Evolutionary conservation across 1,140 invertebrate species (phyloP).

Genomic region (Nebria ingens): DNA sequence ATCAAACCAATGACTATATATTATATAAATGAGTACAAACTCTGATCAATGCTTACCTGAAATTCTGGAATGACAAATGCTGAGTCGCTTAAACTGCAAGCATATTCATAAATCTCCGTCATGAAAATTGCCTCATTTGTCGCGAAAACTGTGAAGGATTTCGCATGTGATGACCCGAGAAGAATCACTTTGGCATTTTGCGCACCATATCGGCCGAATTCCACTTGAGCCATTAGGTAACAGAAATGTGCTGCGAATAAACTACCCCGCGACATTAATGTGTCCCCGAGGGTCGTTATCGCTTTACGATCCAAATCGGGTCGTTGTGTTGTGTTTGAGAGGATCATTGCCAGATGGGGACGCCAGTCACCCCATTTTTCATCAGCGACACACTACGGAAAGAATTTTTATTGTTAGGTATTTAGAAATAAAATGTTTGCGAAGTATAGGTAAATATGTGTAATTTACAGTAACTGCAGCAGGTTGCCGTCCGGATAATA

Average conservation of each 20-base stretch:
- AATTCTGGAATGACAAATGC: slow-evolving; percentile 60
- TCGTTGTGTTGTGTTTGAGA: slow-evolving; percentile 73
- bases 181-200: slow-evolving; percentile 59
- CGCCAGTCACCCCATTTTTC: slow-evolving; percentile 92
- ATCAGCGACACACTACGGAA: slow-evolving; percentile 61
- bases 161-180: slow-evolving; percentile 59
- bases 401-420: slow-evolving; percentile 14
- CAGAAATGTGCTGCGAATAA: slow-evolving; percentile 88
- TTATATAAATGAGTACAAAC: slow-evolving; percentile 1
- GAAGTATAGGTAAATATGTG: not conserved
- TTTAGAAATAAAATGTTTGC: not conserved
- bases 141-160: slow-evolving; percentile 57
- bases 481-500: slow-evolving; percentile 77
- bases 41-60: slow-evolving; percentile 53
- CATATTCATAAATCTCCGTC: slow-evolving; percentile 93
- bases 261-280: slow-evolving; percentile 54
- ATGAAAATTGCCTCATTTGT: slow-evolving; percentile 80
- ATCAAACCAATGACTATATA: no score
- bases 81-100: slow-evolving; percentile 67
- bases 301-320: slow-evolving; percentile 74
- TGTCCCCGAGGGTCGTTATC: slow-evolving; percentile 69
- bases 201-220: slow-evolving; percentile 44
- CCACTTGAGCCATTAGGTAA: slow-evolving; percentile 76
- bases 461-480: slow-evolving; percentile 66
- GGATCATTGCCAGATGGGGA: slow-evolving; percentile 87